These are phyloP conservation scores for Neodon shergylaensis DNA, from an alignment of 2,113 vertebrate genomes.

Conservation along the genomic window DNA sequence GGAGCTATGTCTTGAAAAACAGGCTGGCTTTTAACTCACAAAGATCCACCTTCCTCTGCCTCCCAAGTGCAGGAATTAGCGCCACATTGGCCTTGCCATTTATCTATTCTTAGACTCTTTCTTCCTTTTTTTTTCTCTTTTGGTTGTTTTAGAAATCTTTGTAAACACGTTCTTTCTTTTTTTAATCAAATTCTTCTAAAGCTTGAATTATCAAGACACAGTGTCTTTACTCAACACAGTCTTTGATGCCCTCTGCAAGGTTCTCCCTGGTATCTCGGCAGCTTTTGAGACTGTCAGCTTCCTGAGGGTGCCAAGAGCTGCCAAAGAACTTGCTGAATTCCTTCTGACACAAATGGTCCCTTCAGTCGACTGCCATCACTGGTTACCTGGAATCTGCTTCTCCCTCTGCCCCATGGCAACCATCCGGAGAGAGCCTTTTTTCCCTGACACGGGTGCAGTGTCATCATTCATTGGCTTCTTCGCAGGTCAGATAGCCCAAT, in stretches of 20 bases:
- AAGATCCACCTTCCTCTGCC: too few species aligned
- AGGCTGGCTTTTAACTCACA: too few species aligned
- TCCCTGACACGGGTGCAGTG: neutral
- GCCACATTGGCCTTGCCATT: too few species aligned
- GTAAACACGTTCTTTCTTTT: neutral
- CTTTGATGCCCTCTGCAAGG: neutral
- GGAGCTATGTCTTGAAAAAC: too few species aligned
- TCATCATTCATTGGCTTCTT: neutral
- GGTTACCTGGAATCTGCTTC: neutral
- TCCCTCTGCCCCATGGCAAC: neutral
- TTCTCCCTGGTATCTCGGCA: neutral
- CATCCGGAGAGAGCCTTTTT: neutral
- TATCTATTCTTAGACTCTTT: neutral
- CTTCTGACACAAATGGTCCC: neutral
- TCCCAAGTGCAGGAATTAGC: too few species aligned
- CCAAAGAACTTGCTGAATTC: neutral
- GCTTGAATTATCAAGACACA: neutral
- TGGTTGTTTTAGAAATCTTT: neutral
- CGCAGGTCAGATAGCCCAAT: neutral
- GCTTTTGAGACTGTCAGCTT: neutral
- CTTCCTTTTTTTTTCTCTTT: too few species aligned
- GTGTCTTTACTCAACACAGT: neutral
- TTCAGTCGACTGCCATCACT: neutral
- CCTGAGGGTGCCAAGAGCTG: neutral
- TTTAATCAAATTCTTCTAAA: slow-evolving; percentile 27